A percentile compares a stretch with the other conserved stretches of the same genome.
Conservation (phyloP, 2,888 invertebrate species). For the Drosophila fulvimacula region DNA sequence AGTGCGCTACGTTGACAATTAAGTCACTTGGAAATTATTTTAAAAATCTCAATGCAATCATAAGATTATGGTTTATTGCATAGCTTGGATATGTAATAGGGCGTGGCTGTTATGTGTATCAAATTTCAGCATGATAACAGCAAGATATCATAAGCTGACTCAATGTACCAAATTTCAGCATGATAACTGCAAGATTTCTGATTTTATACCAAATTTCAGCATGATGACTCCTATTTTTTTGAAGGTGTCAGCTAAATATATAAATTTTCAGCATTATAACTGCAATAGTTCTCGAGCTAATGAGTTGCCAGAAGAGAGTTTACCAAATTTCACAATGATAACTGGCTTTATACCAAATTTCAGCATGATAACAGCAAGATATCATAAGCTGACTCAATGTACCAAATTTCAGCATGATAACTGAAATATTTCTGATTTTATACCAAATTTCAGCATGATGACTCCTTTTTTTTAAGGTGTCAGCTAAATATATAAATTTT, state of each 20-base stretch:
- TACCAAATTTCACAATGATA: too few species aligned
- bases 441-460: background rate
- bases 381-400: background rate
- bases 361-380: background rate
- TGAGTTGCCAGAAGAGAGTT: too few species aligned
- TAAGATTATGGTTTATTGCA: background rate
- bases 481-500: background rate
- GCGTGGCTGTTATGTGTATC: background rate
- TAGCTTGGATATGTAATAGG: background rate
- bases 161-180: background rate
- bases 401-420: background rate
- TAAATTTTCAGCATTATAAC: background rate
- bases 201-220: background rate
- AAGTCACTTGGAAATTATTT: background rate
- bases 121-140: background rate
- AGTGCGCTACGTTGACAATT: slow-evolving; percentile 19
- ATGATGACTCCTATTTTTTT: background rate
- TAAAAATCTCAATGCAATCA: background rate
- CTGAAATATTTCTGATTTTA: too few species aligned
- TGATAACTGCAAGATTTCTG: background rate
- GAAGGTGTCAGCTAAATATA: background rate
- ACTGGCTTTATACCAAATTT: background rate
- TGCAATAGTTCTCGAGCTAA: background rate
- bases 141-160: background rate
- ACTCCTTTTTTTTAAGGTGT: background rate